Evolutionary conservation across 1,140 invertebrate species (phyloP).

Genomic region (Teleopsis dalmanni): DNA sequence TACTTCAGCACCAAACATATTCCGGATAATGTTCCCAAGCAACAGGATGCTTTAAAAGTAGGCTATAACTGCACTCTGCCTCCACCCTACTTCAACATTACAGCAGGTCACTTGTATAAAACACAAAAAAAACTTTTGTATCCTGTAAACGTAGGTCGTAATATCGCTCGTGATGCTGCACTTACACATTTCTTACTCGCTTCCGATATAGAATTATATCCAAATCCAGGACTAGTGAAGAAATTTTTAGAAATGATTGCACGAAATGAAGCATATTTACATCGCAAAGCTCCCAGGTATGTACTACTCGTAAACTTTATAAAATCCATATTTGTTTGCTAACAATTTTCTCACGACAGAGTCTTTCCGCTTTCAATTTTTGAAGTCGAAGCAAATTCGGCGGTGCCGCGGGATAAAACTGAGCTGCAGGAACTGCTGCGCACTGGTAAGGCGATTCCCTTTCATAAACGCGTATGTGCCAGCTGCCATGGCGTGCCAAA

Average conservation of each 20-base stretch:
- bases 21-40: conserved; percentile 62
- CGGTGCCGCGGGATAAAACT: conserved; percentile 66
- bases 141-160: conserved; percentile 80
- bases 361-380: conserved; percentile 42
- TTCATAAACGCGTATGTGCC: conserved; percentile 83
- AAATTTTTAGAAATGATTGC: conserved; percentile 78
- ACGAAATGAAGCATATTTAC: conserved; percentile 57
- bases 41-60: conserved; percentile 52
- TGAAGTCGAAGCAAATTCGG: conserved; percentile 35
- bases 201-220: conserved; percentile 83
- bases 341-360: conserved; percentile 16
- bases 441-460: conserved; percentile 73
- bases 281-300: conserved; percentile 39
- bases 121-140: conserved; percentile 71
- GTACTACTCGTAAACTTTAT: background rate
- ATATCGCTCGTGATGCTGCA: conserved; percentile 73
- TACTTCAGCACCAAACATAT: conserved; percentile 81
- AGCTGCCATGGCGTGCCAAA: conserved; percentile 83
- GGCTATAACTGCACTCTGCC: conserved; percentile 61
- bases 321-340: background rate
- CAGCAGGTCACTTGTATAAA: conserved; percentile 63
- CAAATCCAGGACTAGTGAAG: conserved; percentile 66
- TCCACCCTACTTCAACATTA: conserved; percentile 61
- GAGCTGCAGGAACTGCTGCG: conserved; percentile 67
- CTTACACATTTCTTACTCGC: conserved; percentile 76